These are phyloP conservation scores for Camponotus fellah DNA, from an alignment of 2,888 invertebrate genomes.

Conservation along the genomic window DNA sequence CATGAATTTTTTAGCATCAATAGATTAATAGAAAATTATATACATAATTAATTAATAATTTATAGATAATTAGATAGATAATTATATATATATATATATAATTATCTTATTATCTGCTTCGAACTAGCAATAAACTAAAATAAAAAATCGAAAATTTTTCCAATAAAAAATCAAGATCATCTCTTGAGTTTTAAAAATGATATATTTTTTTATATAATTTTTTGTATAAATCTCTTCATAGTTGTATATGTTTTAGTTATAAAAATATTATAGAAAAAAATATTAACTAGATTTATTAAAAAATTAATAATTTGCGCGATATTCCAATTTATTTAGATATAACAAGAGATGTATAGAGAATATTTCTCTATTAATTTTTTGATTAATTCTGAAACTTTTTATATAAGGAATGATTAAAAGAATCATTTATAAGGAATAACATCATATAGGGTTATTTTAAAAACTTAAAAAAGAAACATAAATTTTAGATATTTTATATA, in stretches of 20 bases:
- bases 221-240: not conserved
- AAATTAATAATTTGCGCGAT: not conserved
- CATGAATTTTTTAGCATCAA: not conserved
- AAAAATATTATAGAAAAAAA: not conserved
- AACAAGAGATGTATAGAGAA: not conserved
- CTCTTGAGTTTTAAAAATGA: not conserved
- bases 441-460: no score
- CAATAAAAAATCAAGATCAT: not conserved
- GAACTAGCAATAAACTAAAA: not conserved
- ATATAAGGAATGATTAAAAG: no score
- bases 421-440: no score
- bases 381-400: not conserved
- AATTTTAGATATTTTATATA: not conserved
- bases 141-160: not conserved
- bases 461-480: no score
- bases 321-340: not conserved
- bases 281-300: not conserved
- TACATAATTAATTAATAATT: no score
- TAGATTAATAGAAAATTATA: not conserved
- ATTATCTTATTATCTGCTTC: not conserved
- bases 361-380: not conserved
- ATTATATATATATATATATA: not conserved
- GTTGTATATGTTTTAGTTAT: not conserved
- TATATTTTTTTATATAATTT: not conserved
- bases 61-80: no score